Percentiles rank a stretch among this genome's conserved stretches.
Evolutionary conservation across 2,888 invertebrate genomes (phyloP).

Genomic region (Endotricha flammealis): DNA sequence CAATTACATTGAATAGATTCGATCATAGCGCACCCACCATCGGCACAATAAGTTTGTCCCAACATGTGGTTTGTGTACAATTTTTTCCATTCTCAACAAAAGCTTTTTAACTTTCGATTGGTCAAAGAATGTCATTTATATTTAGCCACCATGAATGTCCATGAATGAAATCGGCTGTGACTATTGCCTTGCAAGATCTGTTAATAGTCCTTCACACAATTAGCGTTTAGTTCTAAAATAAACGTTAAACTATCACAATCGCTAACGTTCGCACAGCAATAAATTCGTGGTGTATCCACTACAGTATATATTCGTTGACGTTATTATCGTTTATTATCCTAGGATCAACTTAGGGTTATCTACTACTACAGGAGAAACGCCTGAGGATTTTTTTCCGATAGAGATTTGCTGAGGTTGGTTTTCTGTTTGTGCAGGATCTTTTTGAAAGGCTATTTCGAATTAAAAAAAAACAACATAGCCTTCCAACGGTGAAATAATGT

Average conservation of each 20-base stretch:
- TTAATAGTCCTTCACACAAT: slow-evolving; percentile 58
- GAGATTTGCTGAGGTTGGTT: no score
- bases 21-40: no score
- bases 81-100: no score
- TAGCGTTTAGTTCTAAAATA: slow-evolving; percentile 61
- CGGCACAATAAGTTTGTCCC: no score
- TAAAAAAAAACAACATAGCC: slow-evolving; percentile 6
- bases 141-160: slow-evolving; percentile 7
- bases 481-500: no score
- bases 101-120: no score
- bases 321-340: neutral
- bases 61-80: no score
- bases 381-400: no score
- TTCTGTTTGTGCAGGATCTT: no score
- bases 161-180: slow-evolving; percentile 12
- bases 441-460: no score
- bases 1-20: no score
- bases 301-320: slow-evolving; percentile 8
- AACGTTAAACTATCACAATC: slow-evolving; percentile 60
- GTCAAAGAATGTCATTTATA: neutral
- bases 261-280: slow-evolving; percentile 27
- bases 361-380: no score
- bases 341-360: slow-evolving; percentile 8
- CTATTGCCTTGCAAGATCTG: slow-evolving; percentile 19
- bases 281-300: slow-evolving; percentile 26